A percentile compares a stretch with the other conserved stretches of the same genome.
phyloP scores from a whole-genome alignment of 1,140 invertebrate genomes.

The Eriosoma lanigerum region DNA sequence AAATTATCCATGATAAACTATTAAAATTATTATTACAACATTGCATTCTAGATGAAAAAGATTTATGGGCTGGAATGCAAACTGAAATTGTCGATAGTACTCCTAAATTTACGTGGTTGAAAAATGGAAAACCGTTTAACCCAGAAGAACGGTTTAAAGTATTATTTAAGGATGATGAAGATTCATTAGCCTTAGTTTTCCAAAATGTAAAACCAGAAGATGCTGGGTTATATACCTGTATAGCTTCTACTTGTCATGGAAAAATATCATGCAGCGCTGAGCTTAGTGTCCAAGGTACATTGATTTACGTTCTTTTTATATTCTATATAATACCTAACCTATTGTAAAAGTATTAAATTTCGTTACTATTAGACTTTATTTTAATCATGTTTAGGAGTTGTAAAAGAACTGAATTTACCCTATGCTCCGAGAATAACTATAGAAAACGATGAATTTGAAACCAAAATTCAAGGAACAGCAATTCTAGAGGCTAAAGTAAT shows the following conservation, averaged over 20 bases:
- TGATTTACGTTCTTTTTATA: neutral
- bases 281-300: constrained; percentile 76
- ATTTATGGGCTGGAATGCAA: constrained; percentile 72
- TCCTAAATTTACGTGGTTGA: constrained; percentile 84
- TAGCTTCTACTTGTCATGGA: constrained; percentile 86
- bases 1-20: neutral
- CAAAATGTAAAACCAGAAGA: constrained; percentile 91
- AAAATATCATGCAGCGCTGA: constrained; percentile 93
- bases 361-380: neutral
- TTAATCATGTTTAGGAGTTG: constrained; percentile 63
- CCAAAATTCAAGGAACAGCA: constrained; percentile 82
- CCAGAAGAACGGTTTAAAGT: constrained; percentile 93
- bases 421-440: constrained; percentile 75
- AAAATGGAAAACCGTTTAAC: constrained; percentile 85
- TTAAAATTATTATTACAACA: neutral
- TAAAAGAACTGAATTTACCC: constrained; percentile 79
- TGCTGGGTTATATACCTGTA: constrained; percentile 91
- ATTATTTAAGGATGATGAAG: constrained; percentile 85
- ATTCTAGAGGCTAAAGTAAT: constrained; percentile 85
- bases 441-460: constrained; percentile 74
- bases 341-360: neutral
- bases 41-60: constrained; percentile 69
- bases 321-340: too few species aligned
- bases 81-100: constrained; percentile 67
- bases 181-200: constrained; percentile 87